Percentiles rank a stretch among this genome's conserved stretches.
Evolutionary conservation across 2,888 invertebrate genomes (phyloP).

Genomic region (Zhuqinia jingwanae): DNA sequence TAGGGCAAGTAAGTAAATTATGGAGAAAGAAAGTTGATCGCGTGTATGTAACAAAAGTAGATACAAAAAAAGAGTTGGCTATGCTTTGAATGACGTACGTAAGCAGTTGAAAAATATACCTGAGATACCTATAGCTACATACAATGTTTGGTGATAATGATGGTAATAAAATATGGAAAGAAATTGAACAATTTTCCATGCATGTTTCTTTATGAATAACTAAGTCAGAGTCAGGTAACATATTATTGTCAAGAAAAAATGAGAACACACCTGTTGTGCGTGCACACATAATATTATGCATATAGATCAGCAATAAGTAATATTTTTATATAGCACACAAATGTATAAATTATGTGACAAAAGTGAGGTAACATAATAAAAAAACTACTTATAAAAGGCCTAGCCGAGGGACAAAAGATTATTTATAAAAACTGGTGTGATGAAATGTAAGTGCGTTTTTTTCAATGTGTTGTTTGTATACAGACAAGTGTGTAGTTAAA

Average conservation of each 20-base stretch:
- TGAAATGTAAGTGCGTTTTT: not conserved
- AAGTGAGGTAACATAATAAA: too few relatives aligned
- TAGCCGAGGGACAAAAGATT: conserved; percentile 68
- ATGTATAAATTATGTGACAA: too few relatives aligned
- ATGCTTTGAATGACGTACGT: too few relatives aligned
- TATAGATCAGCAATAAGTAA: conserved; percentile 2
- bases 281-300: not conserved
- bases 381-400: too few relatives aligned
- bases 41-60: too few relatives aligned
- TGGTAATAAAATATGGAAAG: not conserved
- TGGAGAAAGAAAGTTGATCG: too few relatives aligned
- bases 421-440: not conserved
- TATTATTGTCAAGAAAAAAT: not conserved
- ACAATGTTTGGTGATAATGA: not conserved
- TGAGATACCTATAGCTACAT: too few relatives aligned
- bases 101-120: too few relatives aligned
- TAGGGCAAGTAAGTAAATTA: too few relatives aligned
- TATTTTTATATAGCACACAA: not conserved
- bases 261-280: conserved; percentile 54
- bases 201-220: not conserved
- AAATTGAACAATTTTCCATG: conserved; percentile 2
- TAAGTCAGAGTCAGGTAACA: not conserved
- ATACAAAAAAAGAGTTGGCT: too few relatives aligned
- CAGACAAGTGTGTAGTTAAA: not conserved
- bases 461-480: not conserved